Conservation (phyloP, 2,888 invertebrate species). For the Dichetophora obliterata region DNA sequence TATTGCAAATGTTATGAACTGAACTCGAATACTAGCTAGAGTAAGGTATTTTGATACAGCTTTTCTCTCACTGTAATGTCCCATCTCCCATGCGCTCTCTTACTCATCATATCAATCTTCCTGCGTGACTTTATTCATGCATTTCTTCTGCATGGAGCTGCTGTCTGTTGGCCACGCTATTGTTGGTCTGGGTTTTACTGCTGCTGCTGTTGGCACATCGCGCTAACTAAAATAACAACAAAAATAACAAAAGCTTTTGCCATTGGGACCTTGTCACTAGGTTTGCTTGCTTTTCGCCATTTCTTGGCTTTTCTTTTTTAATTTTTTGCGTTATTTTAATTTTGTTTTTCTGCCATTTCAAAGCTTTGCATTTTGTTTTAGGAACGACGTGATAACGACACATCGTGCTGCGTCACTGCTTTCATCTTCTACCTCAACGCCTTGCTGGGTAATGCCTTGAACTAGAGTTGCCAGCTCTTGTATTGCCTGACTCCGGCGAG, state of each 20-base stretch:
- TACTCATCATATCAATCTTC: not conserved
- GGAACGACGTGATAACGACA: conserved; percentile 41
- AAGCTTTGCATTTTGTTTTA: not conserved
- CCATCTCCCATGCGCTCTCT: not conserved
- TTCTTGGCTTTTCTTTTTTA: not conserved
- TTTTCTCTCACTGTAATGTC: not conserved
- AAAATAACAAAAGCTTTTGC: conserved; percentile 7
- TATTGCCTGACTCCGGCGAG: no score
- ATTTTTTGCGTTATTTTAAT: not conserved
- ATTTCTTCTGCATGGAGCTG: not conserved
- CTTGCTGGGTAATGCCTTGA: not conserved
- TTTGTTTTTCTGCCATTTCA: not conserved
- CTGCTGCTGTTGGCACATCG: not conserved
- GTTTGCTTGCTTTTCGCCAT: not conserved
- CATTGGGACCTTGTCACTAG: not conserved
- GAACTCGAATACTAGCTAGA: no score
- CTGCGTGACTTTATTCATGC: conserved; percentile 5
- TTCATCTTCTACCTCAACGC: not conserved
- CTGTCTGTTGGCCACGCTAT: not conserved
- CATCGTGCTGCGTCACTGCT: conserved; percentile 32
- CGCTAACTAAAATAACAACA: not conserved
- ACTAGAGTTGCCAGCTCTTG: not conserved
- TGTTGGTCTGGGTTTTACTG: not conserved
- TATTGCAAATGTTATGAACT: no score
- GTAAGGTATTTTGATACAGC: no score